A percentile compares a stretch with the other conserved stretches of the same genome.
phyloP scores from a whole-genome alignment of 1,140 invertebrate species.

The Pomacea maculata region DNA sequence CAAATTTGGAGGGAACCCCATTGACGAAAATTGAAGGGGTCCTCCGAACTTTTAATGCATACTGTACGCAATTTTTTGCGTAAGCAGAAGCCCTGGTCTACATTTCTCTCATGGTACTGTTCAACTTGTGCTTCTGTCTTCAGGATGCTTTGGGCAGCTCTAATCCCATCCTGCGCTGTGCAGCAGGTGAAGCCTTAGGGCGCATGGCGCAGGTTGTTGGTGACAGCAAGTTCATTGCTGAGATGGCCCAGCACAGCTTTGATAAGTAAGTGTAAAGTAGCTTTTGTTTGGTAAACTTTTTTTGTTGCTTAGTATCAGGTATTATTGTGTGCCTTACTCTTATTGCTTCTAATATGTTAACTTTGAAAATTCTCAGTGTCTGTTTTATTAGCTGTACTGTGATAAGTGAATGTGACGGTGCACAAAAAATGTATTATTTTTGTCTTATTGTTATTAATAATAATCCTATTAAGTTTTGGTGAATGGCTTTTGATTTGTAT shows the following conservation, averaged over 20 bases:
- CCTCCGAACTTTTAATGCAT: no score
- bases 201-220: conserved; percentile 83
- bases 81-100: not conserved
- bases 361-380: no score
- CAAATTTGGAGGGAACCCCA: no score
- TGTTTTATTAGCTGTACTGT: not conserved
- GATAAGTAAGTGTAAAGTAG: conserved; percentile 70
- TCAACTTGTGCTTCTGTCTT: not conserved
- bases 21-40: no score
- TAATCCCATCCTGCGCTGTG: conserved; percentile 87
- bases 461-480: no score
- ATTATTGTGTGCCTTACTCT: not conserved
- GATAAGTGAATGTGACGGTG: not conserved
- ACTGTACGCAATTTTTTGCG: no score
- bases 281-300: conserved; percentile 1
- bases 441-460: not conserved
- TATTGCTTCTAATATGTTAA: no score
- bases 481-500: no score
- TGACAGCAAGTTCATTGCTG: conserved; percentile 81
- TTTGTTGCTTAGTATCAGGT: not conserved
- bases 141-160: conserved; percentile 79
- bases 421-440: not conserved
- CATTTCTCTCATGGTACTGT: not conserved
- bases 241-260: conserved; percentile 90
- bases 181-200: conserved; percentile 87